Base-by-base conservation (phyloP, 2,797 vertebrate genomes). In the Pagetopsis macropterus region DNA sequence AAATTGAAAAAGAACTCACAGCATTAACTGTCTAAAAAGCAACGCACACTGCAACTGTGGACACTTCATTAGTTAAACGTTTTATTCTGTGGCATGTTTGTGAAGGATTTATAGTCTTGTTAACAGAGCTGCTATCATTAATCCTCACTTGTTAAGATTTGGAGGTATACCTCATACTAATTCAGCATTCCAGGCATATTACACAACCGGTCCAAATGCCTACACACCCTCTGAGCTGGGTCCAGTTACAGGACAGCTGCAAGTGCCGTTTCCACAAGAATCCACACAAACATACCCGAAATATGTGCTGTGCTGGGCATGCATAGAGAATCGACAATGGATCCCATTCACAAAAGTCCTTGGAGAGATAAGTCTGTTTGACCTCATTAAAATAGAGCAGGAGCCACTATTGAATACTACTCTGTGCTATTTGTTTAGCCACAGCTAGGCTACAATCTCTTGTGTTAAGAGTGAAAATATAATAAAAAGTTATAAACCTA, bases 161-260 rank as follows among this genome's bases (percentile, higher is more conserved):
- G 21, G 60, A 70, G 73, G n/a, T 45, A 21, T 21, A 40, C 63
- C 77, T 68, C 44, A 65, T 31, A 12, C 76, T 68, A 78, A 81
- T 75, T 75, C 77, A 67, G 46, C 86, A 90, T 90, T 90, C 89
- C 89, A 82, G 74, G 9, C 71, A 51, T 55, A 52, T 93, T 93
- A 87, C 88, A 71, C 90, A 92, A 93, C 80, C 74, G 65, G 73
- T 76, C 82, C 78, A 67, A 70, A 80, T 82, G 70, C 61, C 75
- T 81, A 56, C 88, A 88, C 82, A 69, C 65, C 43, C 54, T 37
- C 27, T 89, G 79, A 76, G 83, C 79, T 75, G 77, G 82, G 83
- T 90, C 85, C 63, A 64, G 70, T 92, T 92, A 83, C 90, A 67
- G 59, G 23, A 69, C 81, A 68, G 21, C 60, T 60, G 56, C 58